A percentile compares a stretch with the other conserved stretches of the same genome.
Evolutionary conservation across 2,888 invertebrate genomes (phyloP).

Genomic region (Melanchra persicariae): DNA sequence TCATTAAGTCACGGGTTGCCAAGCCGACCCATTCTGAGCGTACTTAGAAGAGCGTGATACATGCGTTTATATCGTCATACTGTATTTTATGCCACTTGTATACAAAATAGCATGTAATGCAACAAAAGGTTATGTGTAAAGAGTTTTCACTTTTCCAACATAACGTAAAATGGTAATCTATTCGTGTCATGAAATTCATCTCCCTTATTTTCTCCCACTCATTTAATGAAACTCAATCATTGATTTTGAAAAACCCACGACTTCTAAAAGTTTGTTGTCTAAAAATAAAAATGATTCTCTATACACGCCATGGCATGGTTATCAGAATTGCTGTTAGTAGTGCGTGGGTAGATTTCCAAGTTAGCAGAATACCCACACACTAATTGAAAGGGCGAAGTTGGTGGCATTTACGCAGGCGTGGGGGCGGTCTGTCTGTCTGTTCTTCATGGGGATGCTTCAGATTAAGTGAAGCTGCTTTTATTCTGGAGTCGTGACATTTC

Average conservation of each 20-base stretch:
- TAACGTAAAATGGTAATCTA: neutral
- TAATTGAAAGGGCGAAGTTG: constrained; percentile 77
- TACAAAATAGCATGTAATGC: neutral
- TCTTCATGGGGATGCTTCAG: constrained; percentile 66
- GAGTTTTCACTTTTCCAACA: neutral
- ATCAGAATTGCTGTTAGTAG: constrained; percentile 66
- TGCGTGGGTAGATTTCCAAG: constrained; percentile 68
- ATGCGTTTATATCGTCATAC: constrained; percentile 18
- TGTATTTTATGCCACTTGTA: neutral
- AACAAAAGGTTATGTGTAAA: neutral
- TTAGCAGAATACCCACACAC: constrained; percentile 75
- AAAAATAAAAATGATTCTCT: constrained; percentile 70
- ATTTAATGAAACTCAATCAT: constrained; percentile 11
- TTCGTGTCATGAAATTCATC: neutral
- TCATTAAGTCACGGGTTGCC: constrained; percentile 48
- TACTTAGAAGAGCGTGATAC: constrained; percentile 24
- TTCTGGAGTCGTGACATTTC: constrained; percentile 25
- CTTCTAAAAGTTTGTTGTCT: constrained; percentile 53
- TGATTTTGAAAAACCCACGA: constrained; percentile 47
- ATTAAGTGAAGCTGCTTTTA: constrained; percentile 43
- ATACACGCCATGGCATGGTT: constrained; percentile 57
- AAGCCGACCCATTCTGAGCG: constrained; percentile 20
- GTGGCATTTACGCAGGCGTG: constrained; percentile 79
- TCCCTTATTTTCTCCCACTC: constrained; percentile 33
- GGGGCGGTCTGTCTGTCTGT: constrained; percentile 74